Conservation (phyloP, 64 coral and sea anemone genomes). For the Trachythela sp. region DNA sequence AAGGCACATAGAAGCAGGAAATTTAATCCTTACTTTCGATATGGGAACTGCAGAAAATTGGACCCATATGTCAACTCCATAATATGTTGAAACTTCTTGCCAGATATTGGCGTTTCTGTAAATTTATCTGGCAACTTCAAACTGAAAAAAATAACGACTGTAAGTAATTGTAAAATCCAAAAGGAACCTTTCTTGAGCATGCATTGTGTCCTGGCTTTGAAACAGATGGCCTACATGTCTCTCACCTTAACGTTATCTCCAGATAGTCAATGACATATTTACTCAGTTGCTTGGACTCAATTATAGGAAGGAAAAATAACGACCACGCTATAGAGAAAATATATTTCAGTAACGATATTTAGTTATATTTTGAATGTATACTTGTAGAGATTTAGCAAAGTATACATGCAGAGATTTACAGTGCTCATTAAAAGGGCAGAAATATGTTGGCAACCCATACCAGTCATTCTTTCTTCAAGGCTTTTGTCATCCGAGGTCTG, state of each 20-base stretch:
- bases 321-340: not conserved
- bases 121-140: not conserved
- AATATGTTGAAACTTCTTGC: not conserved
- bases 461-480: not conserved
- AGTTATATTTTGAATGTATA: too few species aligned
- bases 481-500: not conserved
- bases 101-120: not conserved
- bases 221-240: too few species aligned
- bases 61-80: not conserved
- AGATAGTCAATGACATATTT: not conserved
- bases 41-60: not conserved
- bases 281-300: not conserved
- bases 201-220: too few species aligned
- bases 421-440: too few species aligned
- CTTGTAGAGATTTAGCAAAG: too few species aligned
- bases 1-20: not conserved
- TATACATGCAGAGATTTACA: too few species aligned
- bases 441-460: not conserved
- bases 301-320: not conserved
- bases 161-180: not conserved
- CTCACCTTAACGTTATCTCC: not conserved
- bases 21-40: not conserved
- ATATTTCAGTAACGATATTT: too few species aligned
- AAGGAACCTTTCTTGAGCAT: not conserved
- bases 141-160: not conserved